Evolutionary conservation across 2,888 invertebrate species (phyloP).

Genomic region (Hypercompe scribonia): DNA sequence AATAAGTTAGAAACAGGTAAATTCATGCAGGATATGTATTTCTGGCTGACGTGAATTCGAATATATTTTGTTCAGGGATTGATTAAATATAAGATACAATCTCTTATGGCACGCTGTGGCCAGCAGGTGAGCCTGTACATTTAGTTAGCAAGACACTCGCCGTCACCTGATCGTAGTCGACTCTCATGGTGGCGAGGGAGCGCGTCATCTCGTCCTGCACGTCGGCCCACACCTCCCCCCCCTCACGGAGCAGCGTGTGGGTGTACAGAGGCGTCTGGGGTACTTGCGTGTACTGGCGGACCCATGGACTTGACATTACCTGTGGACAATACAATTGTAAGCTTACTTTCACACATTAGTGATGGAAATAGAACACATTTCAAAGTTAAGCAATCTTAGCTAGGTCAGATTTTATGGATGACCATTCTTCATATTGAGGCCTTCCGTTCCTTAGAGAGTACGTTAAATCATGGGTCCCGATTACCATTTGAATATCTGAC

Average conservation of each 20-base stretch:
- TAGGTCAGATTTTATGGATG: too few relatives aligned
- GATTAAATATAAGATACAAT: not conserved
- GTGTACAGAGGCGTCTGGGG: conserved; percentile 98
- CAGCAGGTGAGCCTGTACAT: not conserved
- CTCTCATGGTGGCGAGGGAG: conserved; percentile 98
- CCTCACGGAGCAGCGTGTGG: conserved; percentile 94
- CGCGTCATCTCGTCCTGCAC: conserved; percentile 99
- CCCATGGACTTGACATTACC: conserved; percentile 83
- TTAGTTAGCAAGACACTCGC: conserved; percentile 34
- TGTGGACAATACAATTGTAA: conserved; percentile 37
- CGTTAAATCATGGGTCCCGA: too few relatives aligned
- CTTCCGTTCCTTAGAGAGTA: too few relatives aligned
- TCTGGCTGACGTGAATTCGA: too few relatives aligned
- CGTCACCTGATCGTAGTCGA: conserved; percentile 96
- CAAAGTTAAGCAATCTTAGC: too few relatives aligned
- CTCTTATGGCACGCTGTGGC: not conserved
- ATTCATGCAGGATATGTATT: too few relatives aligned
- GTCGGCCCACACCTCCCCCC: conserved; percentile 97
- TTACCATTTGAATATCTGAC: too few relatives aligned
- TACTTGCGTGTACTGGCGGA: conserved; percentile 91
- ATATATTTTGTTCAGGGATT: not conserved
- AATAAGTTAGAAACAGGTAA: too few relatives aligned
- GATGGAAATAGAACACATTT: too few relatives aligned
- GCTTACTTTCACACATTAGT: too few relatives aligned
- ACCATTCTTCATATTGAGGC: too few relatives aligned